These are phyloP conservation scores for Steinernema scapterisci DNA, from an alignment of 2,888 invertebrate genomes.

Conservation along the genomic window DNA sequence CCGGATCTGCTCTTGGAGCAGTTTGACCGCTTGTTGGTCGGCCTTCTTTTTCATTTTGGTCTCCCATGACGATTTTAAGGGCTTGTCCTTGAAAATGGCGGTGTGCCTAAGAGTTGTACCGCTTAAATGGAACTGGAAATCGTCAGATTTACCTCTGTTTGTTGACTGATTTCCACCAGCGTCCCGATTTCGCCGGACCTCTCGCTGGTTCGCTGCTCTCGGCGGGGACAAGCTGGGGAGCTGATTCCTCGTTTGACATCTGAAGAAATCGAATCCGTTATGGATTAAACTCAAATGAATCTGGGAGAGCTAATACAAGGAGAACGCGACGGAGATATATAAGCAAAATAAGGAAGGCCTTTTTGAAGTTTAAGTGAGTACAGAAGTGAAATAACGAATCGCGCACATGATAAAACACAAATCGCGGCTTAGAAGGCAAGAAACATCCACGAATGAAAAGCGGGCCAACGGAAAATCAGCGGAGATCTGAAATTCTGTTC, in stretches of 20 bases:
- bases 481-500: no score
- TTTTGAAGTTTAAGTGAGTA: no score
- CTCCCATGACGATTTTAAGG: slow-evolving; percentile 54
- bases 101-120: slow-evolving; percentile 41
- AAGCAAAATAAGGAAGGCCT: no score
- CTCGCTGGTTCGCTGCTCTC: slow-evolving; percentile 11
- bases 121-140: background rate
- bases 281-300: background rate
- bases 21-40: slow-evolving; percentile 49
- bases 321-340: no score
- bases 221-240: background rate
- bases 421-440: no score
- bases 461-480: no score
- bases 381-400: no score
- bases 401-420: no score
- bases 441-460: no score
- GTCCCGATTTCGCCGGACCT: slow-evolving; percentile 42
- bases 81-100: slow-evolving; percentile 51
- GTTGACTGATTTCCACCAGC: slow-evolving; percentile 48
- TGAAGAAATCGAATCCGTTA: background rate
- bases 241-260: slow-evolving; percentile 21
- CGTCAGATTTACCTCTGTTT: slow-evolving; percentile 29
- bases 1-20: slow-evolving; percentile 42
- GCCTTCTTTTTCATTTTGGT: slow-evolving; percentile 57
- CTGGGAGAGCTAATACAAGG: background rate